Evolutionary conservation across 2,888 invertebrate genomes (phyloP), one percentile per base, ranked within the genome.

Genomic region (Hermodice carunculata): DNA sequence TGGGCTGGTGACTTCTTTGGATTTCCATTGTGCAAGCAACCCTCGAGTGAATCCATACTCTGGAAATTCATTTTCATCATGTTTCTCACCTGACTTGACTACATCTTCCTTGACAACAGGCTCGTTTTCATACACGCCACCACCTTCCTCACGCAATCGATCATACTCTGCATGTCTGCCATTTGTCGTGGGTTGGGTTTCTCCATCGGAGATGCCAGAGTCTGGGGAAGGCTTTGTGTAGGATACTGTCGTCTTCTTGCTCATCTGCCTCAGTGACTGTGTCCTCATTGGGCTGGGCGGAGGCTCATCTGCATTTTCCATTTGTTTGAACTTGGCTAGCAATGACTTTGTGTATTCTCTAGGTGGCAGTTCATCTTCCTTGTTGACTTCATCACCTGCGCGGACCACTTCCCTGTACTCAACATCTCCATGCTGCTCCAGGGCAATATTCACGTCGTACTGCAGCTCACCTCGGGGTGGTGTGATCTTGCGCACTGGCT

Each of bases 211-310:
- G 44, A 46, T 48, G 34, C 46, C 51, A 29, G 51, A 26, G 32
- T 53, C 51, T n/a, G 61, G 43, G 3, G 57, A 48, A 37, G 52
- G 8, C 43, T 43, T 48, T 14, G 22, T 40, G 32, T 29, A 40
- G 32, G 59, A 8, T 28, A 26, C 6, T n/a, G n/a, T n/a, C n/a
- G n/a, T n/a, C n/a, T n/a, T n/a, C n/a, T n/a, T n/a, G n/a, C n/a
- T n/a, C n/a, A n/a, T n/a, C n/a, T n/a, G n/a, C n/a, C n/a, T n/a
- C n/a, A n/a, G n/a, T n/a, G n/a, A n/a, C n/a, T n/a, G n/a, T n/a
- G n/a, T n/a, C n/a, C n/a, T n/a, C n/a, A n/a, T n/a, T 8, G 72
- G 73, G 26, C 51, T 62, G 17, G 73, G 73, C 14, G 69, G 67
- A 4, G 64, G 52, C 52, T 54, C 61, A 14, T 42, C 48, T n/a